Evolutionary conservation across 2,797 vertebrate species (phyloP).

Genomic region (Okamejei kenojei): DNA sequence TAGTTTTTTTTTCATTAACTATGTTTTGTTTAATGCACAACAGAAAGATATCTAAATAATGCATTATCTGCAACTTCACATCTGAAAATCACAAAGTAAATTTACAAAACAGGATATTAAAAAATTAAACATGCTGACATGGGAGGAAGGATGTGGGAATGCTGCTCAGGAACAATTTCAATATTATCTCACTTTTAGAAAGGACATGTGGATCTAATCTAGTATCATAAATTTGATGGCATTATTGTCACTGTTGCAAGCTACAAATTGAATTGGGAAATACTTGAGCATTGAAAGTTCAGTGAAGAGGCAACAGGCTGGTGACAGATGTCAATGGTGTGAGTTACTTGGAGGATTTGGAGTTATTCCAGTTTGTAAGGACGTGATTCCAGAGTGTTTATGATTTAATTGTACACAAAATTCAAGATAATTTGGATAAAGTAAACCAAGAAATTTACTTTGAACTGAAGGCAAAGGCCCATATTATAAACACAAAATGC

Average conservation of each 20-base stretch:
- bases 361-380: background rate
- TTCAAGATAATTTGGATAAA: background rate
- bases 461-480: background rate
- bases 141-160: conserved; percentile 19
- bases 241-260: background rate
- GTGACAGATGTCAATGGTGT: background rate
- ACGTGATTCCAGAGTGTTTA: background rate
- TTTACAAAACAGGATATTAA: background rate
- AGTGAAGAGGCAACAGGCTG: background rate
- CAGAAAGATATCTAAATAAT: background rate
- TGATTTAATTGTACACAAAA: background rate
- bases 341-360: background rate
- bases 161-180: background rate
- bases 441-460: background rate
- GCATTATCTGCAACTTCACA: background rate
- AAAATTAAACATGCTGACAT: background rate
- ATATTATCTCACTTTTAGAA: background rate
- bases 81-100: background rate
- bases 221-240: background rate
- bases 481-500: too few species aligned
- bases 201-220: background rate
- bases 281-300: background rate
- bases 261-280: background rate
- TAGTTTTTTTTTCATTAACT: background rate
- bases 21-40: background rate